phyloP scores from a whole-genome alignment of 1,140 invertebrate genomes.

The Nebria ingens region DNA sequence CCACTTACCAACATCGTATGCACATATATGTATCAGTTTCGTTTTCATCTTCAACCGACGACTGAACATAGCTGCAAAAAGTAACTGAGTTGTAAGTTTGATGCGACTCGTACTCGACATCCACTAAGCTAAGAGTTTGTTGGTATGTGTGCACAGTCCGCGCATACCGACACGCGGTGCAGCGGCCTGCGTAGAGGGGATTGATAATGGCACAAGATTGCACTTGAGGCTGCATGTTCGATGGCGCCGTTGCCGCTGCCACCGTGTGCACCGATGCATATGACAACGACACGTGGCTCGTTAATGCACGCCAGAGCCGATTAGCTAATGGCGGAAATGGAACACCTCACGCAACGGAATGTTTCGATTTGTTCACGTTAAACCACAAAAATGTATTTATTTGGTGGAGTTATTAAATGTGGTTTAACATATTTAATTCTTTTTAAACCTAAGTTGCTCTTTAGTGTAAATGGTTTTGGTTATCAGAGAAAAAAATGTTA shows the following conservation, averaged over 20 bases:
- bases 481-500: too few relatives aligned
- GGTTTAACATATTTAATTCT: too few relatives aligned
- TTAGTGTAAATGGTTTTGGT: too few relatives aligned
- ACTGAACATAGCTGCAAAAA: too few relatives aligned
- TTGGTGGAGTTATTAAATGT: too few relatives aligned
- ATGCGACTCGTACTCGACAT: too few relatives aligned
- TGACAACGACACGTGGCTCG: neutral
- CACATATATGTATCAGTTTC: slow-evolving; percentile 3
- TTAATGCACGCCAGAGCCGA: neutral
- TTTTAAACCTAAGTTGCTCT: too few relatives aligned
- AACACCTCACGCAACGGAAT: neutral
- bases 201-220: neutral
- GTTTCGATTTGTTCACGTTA: too few relatives aligned
- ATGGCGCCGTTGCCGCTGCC: neutral
- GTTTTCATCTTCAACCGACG: neutral
- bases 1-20: neutral
- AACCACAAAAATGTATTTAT: too few relatives aligned
- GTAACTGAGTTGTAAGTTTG: too few relatives aligned
- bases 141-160: neutral
- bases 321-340: neutral
- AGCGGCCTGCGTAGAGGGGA: neutral
- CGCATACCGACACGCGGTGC: neutral
- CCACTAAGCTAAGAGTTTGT: too few relatives aligned
- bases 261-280: neutral
- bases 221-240: too few relatives aligned